phyloP scores from a whole-genome alignment of 2,888 invertebrate genomes.

The Xestobium rufovillosum region DNA sequence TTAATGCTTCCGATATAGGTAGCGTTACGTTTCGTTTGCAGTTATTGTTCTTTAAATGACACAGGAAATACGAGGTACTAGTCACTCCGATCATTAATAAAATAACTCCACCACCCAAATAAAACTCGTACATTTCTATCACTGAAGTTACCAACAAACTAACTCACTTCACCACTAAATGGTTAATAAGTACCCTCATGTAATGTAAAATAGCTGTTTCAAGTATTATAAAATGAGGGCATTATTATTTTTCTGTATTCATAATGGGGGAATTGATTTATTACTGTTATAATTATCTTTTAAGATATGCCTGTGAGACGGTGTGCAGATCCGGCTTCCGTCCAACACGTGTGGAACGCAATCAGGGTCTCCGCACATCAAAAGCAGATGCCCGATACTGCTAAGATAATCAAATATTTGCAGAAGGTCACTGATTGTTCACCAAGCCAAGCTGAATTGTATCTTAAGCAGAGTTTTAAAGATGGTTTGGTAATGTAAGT shows the following conservation, averaged over 20 bases:
- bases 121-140: constrained; percentile 36
- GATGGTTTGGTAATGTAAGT: constrained; percentile 39
- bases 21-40: constrained; percentile 23
- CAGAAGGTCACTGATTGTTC: constrained; percentile 31
- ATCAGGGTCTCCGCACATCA: constrained; percentile 32
- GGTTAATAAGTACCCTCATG: no score
- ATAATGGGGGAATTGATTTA: no score
- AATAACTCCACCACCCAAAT: constrained; percentile 31
- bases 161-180: no score
- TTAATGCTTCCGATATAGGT: constrained; percentile 32
- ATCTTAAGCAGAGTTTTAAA: constrained; percentile 34
- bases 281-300: no score
- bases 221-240: no score
- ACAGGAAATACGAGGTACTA: constrained; percentile 29
- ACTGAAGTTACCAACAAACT: no score
- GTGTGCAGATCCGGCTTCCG: constrained; percentile 36
- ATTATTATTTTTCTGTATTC: no score
- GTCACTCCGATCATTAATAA: constrained; percentile 29
- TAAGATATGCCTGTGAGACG: constrained; percentile 39
- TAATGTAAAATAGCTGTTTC: constrained; percentile 1
- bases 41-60: constrained; percentile 25
- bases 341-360: constrained; percentile 41
- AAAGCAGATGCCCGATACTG: constrained; percentile 31
- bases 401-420: constrained; percentile 34
- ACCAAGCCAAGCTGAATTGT: constrained; percentile 33